These are phyloP conservation scores for Heterohyrax brucei DNA, from an alignment of 2,797 vertebrate genomes.

Conservation along the genomic window DNA sequence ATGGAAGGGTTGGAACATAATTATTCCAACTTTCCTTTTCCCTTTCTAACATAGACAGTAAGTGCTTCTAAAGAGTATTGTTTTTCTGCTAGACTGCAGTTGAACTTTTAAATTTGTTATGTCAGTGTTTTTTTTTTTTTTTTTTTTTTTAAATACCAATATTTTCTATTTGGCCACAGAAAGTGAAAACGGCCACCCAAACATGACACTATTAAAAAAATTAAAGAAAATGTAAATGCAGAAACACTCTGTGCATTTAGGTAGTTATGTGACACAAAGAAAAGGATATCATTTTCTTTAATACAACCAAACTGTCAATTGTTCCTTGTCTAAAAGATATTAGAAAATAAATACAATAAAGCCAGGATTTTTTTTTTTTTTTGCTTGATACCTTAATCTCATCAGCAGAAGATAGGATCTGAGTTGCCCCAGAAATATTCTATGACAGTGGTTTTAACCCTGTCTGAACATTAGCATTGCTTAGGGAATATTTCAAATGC, in stretches of 20 bases:
- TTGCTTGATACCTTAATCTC: constrained; percentile 53
- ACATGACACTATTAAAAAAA: constrained; percentile 33
- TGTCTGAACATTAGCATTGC: too few species aligned
- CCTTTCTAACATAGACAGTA: constrained; percentile 48
- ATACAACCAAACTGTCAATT: constrained; percentile 21
- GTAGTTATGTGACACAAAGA: background rate
- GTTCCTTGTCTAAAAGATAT: background rate
- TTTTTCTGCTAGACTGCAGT: constrained; percentile 16
- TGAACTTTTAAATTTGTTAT: constrained; percentile 47
- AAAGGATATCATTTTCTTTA: background rate
- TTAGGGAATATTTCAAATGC: too few species aligned
- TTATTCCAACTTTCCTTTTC: constrained; percentile 54
- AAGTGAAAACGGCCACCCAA: constrained; percentile 23
- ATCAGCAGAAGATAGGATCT: constrained; percentile 47
- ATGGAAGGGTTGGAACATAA: constrained; percentile 14
- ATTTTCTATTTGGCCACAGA: constrained; percentile 58
- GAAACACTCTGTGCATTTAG: constrained; percentile 17
- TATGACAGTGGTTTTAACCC: too few species aligned
- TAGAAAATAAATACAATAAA: constrained; percentile 19
- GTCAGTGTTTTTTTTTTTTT: background rate
- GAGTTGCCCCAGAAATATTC: background rate
- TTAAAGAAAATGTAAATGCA: constrained; percentile 18
- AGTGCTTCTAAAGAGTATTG: background rate
- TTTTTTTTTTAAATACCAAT: background rate
- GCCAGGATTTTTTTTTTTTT: constrained; percentile 26